Evolutionary conservation across 2,888 invertebrate species (phyloP).

Genomic region (Coelopa pilipes): DNA sequence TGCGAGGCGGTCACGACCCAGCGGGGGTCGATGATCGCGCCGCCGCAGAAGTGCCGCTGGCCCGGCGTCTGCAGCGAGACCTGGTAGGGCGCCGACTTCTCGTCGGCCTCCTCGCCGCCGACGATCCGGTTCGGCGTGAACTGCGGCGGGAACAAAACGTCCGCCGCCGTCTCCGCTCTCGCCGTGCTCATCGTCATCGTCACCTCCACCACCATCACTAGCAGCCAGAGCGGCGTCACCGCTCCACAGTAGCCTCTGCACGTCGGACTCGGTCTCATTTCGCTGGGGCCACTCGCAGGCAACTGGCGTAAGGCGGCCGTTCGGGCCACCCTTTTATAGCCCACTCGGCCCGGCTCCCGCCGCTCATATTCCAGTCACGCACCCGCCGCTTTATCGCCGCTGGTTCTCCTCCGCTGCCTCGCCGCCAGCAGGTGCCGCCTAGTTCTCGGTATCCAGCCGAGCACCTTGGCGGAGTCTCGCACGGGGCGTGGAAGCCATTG

Average conservation of each 20-base stretch:
- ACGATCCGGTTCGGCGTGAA: conserved; percentile 55
- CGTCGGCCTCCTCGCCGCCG: conserved; percentile 58
- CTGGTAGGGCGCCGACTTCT: conserved; percentile 62
- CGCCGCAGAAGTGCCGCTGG: conserved; percentile 62
- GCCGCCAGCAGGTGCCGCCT: neutral
- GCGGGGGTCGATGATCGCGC: conserved; percentile 59
- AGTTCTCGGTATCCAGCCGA: no score
- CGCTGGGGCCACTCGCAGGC: neutral
- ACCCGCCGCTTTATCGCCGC: neutral
- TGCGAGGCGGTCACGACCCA: conserved; percentile 64
- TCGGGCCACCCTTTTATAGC: conserved; percentile 10
- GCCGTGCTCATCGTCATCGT: neutral
- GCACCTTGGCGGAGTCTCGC: no score
- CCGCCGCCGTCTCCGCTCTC: conserved; percentile 4
- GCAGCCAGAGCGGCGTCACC: no score
- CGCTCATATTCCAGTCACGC: conserved; percentile 14
- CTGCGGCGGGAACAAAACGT: conserved; percentile 54
- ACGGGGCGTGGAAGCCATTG: neutral
- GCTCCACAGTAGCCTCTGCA: neutral
- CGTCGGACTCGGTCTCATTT: neutral
- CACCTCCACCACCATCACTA: neutral
- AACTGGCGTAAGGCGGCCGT: neutral
- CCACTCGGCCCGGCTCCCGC: neutral
- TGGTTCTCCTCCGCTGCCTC: neutral
- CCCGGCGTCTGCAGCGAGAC: conserved; percentile 58